Percentiles rank a stretch among this genome's conserved stretches.
Evolutionary conservation across 37 sponge, comb jelly and placozoan genomes (phyloP).

Genomic region (Agelas oroides): DNA sequence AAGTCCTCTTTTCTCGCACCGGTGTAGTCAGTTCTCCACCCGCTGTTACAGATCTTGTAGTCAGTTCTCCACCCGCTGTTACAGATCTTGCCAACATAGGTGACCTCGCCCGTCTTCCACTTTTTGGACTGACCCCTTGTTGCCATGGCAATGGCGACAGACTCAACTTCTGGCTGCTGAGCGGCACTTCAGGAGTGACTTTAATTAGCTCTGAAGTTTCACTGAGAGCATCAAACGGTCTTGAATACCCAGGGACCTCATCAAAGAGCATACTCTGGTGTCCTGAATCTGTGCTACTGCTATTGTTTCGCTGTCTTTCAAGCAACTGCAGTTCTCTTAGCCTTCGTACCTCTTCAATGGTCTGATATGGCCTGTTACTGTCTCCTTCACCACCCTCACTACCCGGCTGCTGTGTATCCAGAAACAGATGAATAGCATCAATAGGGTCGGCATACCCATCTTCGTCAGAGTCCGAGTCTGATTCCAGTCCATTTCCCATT

Average conservation of each 20-base stretch:
- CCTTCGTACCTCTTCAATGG: constrained; percentile 42
- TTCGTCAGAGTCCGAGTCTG: neutral
- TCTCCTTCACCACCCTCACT: neutral
- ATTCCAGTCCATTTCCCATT: neutral
- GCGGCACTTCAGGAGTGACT: neutral
- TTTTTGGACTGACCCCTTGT: neutral
- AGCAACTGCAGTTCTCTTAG: constrained; percentile 27
- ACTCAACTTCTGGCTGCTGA: neutral
- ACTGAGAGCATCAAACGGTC: constrained; percentile 56
- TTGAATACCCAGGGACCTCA: constrained; percentile 49
- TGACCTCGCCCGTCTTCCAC: neutral
- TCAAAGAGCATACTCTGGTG: neutral
- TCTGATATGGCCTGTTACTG: constrained; percentile 24
- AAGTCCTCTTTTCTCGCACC: no score
- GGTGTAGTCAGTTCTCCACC: no score
- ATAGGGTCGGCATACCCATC: constrained; percentile 1
- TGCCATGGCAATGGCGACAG: neutral
- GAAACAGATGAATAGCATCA: neutral
- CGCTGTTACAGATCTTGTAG: no score
- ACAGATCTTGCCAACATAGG: neutral
- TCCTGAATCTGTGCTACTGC: neutral
- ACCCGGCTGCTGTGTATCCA: neutral
- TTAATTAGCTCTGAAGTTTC: neutral
- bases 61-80: no score
- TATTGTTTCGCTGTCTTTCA: neutral